Percentiles rank a stretch among this genome's conserved stretches.
phyloP scores from a whole-genome alignment of 1,140 invertebrate genomes.

The Drosophila kanapiae region DNA sequence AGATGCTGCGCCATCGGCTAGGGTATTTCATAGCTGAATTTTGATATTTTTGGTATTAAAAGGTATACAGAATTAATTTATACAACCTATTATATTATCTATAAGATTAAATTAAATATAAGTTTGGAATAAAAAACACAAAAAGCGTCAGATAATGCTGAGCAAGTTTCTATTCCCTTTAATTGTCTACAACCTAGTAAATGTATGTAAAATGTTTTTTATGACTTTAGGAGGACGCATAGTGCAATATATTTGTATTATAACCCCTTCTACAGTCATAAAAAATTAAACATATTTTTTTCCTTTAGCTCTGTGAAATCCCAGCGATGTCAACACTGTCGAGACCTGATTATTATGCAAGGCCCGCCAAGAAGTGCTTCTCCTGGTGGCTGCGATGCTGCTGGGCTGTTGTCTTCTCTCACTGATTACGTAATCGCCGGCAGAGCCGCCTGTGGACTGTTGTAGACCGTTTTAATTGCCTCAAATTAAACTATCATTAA shows the following conservation, averaged over 20 bases:
- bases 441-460: slow-evolving; percentile 24
- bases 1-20: slow-evolving; percentile 3
- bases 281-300: not conserved
- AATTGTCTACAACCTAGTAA: no score
- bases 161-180: no score
- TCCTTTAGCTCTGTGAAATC: no score
- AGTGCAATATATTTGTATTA: no score
- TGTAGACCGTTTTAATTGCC: slow-evolving; percentile 78
- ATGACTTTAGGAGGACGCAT: no score
- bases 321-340: slow-evolving; percentile 9
- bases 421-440: slow-evolving; percentile 68
- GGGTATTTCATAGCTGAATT: not conserved
- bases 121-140: not conserved
- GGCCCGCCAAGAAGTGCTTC: slow-evolving; percentile 43
- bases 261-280: no score
- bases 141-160: no score
- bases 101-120: no score
- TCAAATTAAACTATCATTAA: slow-evolving; percentile 81
- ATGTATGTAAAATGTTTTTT: no score
- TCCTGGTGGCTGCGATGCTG: slow-evolving; percentile 4
- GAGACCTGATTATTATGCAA: slow-evolving; percentile 74
- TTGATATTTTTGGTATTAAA: no score
- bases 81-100: no score
- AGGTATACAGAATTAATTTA: no score
- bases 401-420: slow-evolving; percentile 48